Evolutionary conservation across 2,797 vertebrate species (phyloP).

Genomic region (Numenius phaeopus): DNA sequence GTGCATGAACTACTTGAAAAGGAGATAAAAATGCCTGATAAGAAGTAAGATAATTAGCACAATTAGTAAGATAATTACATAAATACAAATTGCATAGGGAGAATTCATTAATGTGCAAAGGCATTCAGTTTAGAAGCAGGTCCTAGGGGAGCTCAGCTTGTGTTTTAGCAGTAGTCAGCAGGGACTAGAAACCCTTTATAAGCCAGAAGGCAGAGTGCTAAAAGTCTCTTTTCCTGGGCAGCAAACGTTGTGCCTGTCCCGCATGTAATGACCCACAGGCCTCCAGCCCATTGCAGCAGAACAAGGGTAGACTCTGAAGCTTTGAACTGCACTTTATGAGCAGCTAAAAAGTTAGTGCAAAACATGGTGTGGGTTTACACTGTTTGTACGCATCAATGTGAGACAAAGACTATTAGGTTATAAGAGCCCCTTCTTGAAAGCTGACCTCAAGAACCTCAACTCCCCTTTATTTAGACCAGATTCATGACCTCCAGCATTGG

Average conservation of each 20-base stretch:
- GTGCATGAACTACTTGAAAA: not conserved
- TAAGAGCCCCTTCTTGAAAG: not conserved
- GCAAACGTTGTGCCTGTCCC: not conserved
- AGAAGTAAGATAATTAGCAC: not conserved
- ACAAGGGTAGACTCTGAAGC: not conserved
- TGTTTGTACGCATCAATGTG: not conserved
- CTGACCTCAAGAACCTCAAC: not conserved
- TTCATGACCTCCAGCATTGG: not conserved
- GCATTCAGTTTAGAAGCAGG: not conserved
- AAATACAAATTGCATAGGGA: not conserved
- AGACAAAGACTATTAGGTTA: not conserved
- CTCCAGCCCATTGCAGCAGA: not conserved
- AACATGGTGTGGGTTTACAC: not conserved
- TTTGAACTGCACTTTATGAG: not conserved
- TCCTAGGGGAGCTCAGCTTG: not conserved
- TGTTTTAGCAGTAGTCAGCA: not conserved
- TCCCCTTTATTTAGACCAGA: not conserved
- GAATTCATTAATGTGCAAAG: not conserved
- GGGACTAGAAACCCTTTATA: not conserved
- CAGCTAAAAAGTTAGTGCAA: not conserved
- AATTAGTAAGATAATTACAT: not conserved
- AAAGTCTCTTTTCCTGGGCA: not conserved
- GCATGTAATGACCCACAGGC: not conserved
- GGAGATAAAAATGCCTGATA: not conserved
- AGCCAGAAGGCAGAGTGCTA: not conserved